phyloP scores from a whole-genome alignment of 2,888 invertebrate genomes.

The Drosophila nigritarsus region DNA sequence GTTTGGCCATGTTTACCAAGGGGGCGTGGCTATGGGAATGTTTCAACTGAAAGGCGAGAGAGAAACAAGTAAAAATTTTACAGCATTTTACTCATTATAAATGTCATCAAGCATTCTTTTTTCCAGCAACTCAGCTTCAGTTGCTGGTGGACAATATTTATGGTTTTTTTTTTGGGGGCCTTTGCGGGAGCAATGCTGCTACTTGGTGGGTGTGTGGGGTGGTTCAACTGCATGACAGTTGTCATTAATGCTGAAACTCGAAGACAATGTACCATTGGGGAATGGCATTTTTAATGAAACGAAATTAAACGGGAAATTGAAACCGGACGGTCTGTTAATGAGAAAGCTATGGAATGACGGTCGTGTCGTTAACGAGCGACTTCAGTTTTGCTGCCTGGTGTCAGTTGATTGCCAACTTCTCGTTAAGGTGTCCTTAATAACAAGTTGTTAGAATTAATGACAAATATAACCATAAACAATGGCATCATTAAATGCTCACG shows the following conservation, averaged over 20 bases:
- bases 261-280: constrained; percentile 40
- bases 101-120: constrained; percentile 76
- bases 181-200: not conserved
- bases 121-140: constrained; percentile 66
- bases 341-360: constrained; percentile 64
- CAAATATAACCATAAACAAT: constrained; percentile 31
- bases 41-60: constrained; percentile 21
- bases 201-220: not conserved
- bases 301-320: constrained; percentile 77
- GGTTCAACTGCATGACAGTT: constrained; percentile 49
- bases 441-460: constrained; percentile 55
- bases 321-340: constrained; percentile 76
- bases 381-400: constrained; percentile 40
- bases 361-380: constrained; percentile 51
- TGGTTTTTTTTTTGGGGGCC: constrained; percentile 35
- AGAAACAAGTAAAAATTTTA: constrained; percentile 31
- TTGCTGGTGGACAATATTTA: constrained; percentile 61
- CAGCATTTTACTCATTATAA: constrained; percentile 73
- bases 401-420: constrained; percentile 47
- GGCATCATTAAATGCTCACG: constrained; percentile 18
- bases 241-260: constrained; percentile 48
- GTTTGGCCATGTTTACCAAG: constrained; percentile 40
- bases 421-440: constrained; percentile 47
- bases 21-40: not conserved
- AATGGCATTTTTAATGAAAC: constrained; percentile 68